These are phyloP conservation scores for Mythimna loreyi DNA, from an alignment of 2,888 invertebrate genomes.

Conservation along the genomic window DNA sequence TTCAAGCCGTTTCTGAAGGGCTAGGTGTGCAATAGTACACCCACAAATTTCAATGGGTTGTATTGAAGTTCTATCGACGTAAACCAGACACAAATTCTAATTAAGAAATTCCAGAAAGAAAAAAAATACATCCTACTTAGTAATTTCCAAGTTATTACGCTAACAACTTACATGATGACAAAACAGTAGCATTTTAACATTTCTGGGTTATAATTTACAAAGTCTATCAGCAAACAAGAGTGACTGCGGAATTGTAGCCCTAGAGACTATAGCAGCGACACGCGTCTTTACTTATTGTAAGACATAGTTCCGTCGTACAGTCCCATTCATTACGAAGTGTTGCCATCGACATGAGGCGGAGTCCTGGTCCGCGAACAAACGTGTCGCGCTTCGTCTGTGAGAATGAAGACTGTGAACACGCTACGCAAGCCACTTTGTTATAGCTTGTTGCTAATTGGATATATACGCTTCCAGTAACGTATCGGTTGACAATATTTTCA, in stretches of 20 bases:
- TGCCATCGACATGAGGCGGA: constrained; percentile 37
- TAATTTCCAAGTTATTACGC: no score
- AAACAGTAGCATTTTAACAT: neutral
- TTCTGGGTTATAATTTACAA: neutral
- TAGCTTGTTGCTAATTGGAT: neutral
- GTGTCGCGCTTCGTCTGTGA: neutral
- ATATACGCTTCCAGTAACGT: no score
- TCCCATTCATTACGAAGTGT: constrained; percentile 40
- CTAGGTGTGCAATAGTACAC: neutral
- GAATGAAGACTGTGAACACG: neutral
- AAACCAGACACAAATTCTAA: neutral
- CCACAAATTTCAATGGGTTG: no score
- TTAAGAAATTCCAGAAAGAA: neutral
- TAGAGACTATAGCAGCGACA: neutral
- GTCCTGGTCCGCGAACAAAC: constrained; percentile 25
- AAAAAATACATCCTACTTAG: neutral
- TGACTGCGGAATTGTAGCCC: neutral
- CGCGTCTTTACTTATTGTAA: neutral
- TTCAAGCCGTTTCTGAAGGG: no score
- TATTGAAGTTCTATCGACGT: no score
- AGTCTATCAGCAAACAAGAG: neutral
- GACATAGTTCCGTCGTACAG: neutral
- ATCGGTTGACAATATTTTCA: neutral
- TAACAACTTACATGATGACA: neutral
- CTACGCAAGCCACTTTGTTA: neutral